Evolutionary conservation across 2,888 invertebrate genomes (phyloP).

Genomic region (Pyrochroa serraticornis): DNA sequence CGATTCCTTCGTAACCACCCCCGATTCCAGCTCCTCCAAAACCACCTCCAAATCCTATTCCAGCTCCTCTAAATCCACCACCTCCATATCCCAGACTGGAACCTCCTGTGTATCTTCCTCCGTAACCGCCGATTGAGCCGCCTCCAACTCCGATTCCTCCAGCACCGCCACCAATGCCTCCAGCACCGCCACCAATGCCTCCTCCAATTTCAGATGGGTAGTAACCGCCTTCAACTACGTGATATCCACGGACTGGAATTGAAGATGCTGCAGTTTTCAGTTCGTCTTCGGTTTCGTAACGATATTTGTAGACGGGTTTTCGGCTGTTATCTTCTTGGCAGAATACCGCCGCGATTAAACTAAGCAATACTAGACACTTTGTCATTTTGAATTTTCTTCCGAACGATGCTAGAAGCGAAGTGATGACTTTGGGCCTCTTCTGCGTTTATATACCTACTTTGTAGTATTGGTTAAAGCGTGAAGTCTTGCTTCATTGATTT

Average conservation of each 20-base stretch:
- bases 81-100: conserved; percentile 37
- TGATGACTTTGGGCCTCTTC: conserved; percentile 5
- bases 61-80: conserved; percentile 37
- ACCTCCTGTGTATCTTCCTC: conserved; percentile 42
- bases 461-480: conserved; percentile 21
- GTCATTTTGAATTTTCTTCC: conserved; percentile 19
- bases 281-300: conserved; percentile 54
- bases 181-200: conserved; percentile 39
- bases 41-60: conserved; percentile 55
- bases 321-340: conserved; percentile 24
- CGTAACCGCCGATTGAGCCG: conserved; percentile 47
- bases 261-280: conserved; percentile 54
- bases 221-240: conserved; percentile 66
- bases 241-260: conserved; percentile 60
- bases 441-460: conserved; percentile 1
- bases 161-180: conserved; percentile 27
- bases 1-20: conserved; percentile 19
- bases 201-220: conserved; percentile 56
- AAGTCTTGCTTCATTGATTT: conserved; percentile 27
- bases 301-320: conserved; percentile 52
- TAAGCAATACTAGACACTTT: conserved; percentile 24
- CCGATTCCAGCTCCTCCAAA: conserved; percentile 28
- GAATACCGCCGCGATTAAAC: conserved; percentile 20
- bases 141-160: conserved; percentile 39
- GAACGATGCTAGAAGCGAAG: conserved; percentile 18